These are phyloP conservation scores for Aporophyla lueneburgensis DNA, from an alignment of 2,888 invertebrate species.

Conservation along the genomic window DNA sequence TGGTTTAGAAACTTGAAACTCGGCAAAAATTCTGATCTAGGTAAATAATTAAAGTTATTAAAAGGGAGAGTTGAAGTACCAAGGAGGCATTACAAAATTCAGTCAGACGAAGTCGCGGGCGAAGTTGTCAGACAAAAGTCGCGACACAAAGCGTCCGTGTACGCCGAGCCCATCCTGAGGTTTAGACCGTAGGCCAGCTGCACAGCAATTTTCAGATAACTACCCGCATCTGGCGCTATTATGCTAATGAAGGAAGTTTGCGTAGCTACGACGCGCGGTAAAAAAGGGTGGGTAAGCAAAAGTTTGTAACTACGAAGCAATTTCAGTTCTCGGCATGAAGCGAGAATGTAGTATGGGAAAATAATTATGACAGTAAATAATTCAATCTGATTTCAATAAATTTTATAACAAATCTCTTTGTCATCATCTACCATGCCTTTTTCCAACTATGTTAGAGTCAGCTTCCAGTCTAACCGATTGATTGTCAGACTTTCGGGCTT, in stretches of 20 bases:
- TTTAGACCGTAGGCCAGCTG: slow-evolving; percentile 61
- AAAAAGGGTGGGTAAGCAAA: slow-evolving; percentile 50
- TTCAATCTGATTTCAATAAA: background rate
- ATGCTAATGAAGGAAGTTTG: slow-evolving; percentile 65
- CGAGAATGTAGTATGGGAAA: slow-evolving; percentile 13
- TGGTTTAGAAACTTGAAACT: background rate
- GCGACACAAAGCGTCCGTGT: background rate
- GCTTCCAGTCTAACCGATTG: too few relatives aligned
- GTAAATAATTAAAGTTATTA: background rate
- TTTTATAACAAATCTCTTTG: too few relatives aligned
- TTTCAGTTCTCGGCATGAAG: slow-evolving; percentile 25
- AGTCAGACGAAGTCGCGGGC: too few relatives aligned
- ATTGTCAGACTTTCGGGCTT: too few relatives aligned
- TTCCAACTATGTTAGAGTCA: too few relatives aligned
- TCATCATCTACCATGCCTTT: too few relatives aligned
- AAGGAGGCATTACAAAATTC: too few relatives aligned
- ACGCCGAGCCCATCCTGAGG: slow-evolving; percentile 12
- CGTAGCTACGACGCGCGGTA: slow-evolving; percentile 33
- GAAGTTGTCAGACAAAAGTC: background rate
- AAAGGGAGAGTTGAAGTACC: too few relatives aligned
- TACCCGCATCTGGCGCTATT: slow-evolving; percentile 65
- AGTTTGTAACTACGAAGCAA: slow-evolving; percentile 38
- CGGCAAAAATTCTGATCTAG: background rate
- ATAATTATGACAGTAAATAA: slow-evolving; percentile 6
- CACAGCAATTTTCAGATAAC: slow-evolving; percentile 61